Evolutionary conservation across 2,113 vertebrate species (phyloP), one percentile per base, ranked within the genome.

Genomic region (Recurvirostra avosetta): DNA sequence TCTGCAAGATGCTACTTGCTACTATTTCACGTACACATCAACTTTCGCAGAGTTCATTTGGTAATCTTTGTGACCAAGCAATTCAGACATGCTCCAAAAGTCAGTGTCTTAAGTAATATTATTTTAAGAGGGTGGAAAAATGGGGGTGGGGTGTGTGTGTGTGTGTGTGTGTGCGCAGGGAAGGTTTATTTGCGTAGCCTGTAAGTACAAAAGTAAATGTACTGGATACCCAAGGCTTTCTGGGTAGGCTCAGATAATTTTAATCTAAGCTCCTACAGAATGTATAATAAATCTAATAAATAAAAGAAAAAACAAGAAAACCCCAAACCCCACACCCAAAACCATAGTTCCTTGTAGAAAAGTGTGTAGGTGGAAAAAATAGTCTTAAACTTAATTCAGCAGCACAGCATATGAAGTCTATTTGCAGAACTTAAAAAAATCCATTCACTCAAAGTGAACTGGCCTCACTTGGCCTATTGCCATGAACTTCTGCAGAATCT

Each of bases 21-120:
- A 21, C 30, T 87, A 30, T 25, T 73, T 34, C 55, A 61, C 0
- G 0, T 9, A 61, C 0, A 1, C 2, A 82, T 26, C 7, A 73
- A 26, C 14, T 34, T 63, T 38, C 30, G 76, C 52, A 56, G 56
- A 72, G 53, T 22, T 82, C 43, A 75, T 45, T 10, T 61, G 40
- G 53, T 40, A n/a, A 62, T 16, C 38, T 38, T 67, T 82, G 49
- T 84, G 53, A 80, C 20, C 27, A 15, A 85, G 50, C 26, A 77
- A 81, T 50, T 96, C 68, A 70, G 36, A 61, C 9, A 36, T 15
- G n/a, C 65, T 78, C 30, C 47, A 88, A 53, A 81, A 72, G 10
- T 52, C 3, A 78, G 77, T 52, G 15, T n/a, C 36, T 56, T 73
- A 80, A 72, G 21, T 41, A 63, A 7, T 21, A 72, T 7, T 58